Evolutionary conservation across 2,888 invertebrate species (phyloP), one percentile per base, ranked within the genome.

Genomic region (Ctenicera cuprea): DNA sequence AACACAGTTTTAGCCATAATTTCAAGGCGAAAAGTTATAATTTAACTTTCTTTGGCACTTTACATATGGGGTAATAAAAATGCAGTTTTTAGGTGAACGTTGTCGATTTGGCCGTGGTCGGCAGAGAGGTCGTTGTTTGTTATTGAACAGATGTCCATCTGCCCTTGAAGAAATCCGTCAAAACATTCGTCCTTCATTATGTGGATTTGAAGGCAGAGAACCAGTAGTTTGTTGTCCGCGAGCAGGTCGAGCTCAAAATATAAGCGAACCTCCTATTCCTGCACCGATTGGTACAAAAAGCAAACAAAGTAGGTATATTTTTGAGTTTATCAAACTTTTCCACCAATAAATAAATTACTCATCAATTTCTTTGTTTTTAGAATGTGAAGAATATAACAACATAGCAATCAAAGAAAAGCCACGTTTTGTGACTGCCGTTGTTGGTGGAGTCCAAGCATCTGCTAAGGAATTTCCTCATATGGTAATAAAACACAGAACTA

Each of bases 391-490:
- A 41, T 73, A 73, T 37, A 14, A 11, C 9, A 57, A 57, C 8
- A 9, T 33, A 3, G 0, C 33, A 16, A 9, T 30, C 26, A 38
- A 45, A 18, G 14, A 14, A 1, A 59, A 20, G 11, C 37, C 14
- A 1, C 30, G 30, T 22, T 68, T 57, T 1, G 12, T 63, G 45
- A 57, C 69, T 57, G 68, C 45, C 41, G 63, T 54, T 22, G 16
- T 33, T 18, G 61, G 63, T 45, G 38, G 68, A 41, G 11, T 22
- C 30, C 8, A 9, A 50, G 48, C 65, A 18, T 22, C 45, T 48
- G 43, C 64, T 14, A 71, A 71, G 37, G 71, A 71, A 50, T 71
- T 71, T 8, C 52, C 66, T 7, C 77, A 76, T 0, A 71, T 78
- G 45, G 71, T 71, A 65, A 59, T 14, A 16, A 38, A 26, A 16